Conservation (phyloP, 1,140 invertebrate species). For the Nasonia longicornis region DNA sequence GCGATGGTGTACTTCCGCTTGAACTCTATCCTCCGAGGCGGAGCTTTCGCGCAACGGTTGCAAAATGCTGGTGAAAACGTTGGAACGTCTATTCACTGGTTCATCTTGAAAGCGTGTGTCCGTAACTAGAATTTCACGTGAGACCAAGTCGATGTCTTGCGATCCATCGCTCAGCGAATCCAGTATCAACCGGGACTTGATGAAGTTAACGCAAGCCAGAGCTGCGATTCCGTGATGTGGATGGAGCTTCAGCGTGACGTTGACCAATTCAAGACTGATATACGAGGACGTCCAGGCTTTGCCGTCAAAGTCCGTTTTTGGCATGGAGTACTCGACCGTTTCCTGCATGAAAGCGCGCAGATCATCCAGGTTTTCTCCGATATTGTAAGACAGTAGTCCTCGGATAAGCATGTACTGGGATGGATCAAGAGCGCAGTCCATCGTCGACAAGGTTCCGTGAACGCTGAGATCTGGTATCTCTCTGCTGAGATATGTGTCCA, state of each 20-base stretch:
- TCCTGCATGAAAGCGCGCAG: slow-evolving; percentile 61
- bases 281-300: slow-evolving; percentile 81
- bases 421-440: slow-evolving; percentile 85
- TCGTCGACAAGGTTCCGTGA: slow-evolving; percentile 86
- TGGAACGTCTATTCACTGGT: slow-evolving; percentile 79
- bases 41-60: slow-evolving; percentile 75
- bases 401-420: slow-evolving; percentile 90
- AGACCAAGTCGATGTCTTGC: slow-evolving; percentile 93
- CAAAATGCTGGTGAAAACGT: slow-evolving; percentile 92
- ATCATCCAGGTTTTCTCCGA: slow-evolving; percentile 90
- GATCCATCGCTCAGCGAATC: slow-evolving; percentile 89
- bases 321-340: slow-evolving; percentile 49
- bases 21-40: slow-evolving; percentile 73
- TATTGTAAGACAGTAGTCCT: slow-evolving; percentile 90
- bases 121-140: slow-evolving; percentile 88
- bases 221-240: slow-evolving; percentile 73
- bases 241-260: slow-evolving; percentile 84
- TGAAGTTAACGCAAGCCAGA: slow-evolving; percentile 91
- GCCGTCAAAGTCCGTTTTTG: slow-evolving; percentile 44
- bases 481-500: slow-evolving; percentile 78
- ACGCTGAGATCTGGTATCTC: slow-evolving; percentile 87
- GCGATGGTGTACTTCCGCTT: slow-evolving; percentile 85
- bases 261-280: slow-evolving; percentile 87
- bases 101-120: slow-evolving; percentile 83
- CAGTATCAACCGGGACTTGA: slow-evolving; percentile 87